Conservation (phyloP, 2,888 invertebrate species). For the Sturmia bella region DNA sequence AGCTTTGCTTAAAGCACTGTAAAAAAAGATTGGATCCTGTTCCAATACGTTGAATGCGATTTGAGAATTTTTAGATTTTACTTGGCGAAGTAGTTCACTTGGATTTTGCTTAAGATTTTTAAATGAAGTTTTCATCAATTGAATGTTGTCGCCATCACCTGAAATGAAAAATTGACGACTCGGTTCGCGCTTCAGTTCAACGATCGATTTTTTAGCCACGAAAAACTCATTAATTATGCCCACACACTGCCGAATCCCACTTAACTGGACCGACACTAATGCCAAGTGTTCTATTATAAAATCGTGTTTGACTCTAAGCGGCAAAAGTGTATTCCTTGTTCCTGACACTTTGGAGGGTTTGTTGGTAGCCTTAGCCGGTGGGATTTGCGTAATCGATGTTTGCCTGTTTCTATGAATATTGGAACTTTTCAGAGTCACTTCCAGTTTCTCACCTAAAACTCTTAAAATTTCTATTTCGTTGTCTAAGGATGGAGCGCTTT, state of each 20-base stretch:
- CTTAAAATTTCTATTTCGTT: slow-evolving; percentile 76
- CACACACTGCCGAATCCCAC: slow-evolving; percentile 29
- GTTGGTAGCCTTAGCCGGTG: not conserved
- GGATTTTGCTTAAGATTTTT: slow-evolving; percentile 75
- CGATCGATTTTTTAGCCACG: slow-evolving; percentile 75
- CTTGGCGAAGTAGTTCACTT: slow-evolving; percentile 73
- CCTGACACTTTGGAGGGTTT: not conserved
- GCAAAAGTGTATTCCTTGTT: not conserved
- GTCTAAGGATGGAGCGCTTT: slow-evolving; percentile 77
- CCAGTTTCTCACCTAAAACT: slow-evolving; percentile 75
- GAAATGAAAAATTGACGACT: slow-evolving; percentile 76
- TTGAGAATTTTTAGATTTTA: slow-evolving; percentile 72
- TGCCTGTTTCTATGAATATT: slow-evolving; percentile 15
- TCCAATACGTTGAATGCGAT: slow-evolving; percentile 77
- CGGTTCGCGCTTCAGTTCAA: slow-evolving; percentile 75
- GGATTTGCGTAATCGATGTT: not conserved
- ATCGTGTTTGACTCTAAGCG: not conserved
- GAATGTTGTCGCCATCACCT: slow-evolving; percentile 61
- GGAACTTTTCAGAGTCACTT: slow-evolving; percentile 73
- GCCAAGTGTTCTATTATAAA: not conserved
- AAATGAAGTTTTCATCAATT: slow-evolving; percentile 76
- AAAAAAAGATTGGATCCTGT: slow-evolving; percentile 78
- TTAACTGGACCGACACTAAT: not conserved
- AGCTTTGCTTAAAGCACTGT: slow-evolving; percentile 70
- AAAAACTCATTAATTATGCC: slow-evolving; percentile 75